Conservation (phyloP, 2,888 invertebrate genomes). For the Latrodectus elegans region DNA sequence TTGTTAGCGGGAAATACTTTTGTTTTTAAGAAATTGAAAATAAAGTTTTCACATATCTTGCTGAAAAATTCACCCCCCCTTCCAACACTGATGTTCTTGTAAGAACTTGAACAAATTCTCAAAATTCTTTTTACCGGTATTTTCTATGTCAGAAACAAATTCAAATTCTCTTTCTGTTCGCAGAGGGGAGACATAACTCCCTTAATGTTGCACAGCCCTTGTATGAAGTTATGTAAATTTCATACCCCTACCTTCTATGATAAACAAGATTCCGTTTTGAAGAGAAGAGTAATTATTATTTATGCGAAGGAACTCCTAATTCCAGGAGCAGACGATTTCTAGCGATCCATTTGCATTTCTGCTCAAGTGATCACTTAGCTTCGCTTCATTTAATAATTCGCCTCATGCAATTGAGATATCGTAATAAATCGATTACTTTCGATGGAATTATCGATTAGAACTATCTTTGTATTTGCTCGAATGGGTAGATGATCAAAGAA, state of each 20-base stretch:
- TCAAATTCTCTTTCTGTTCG: background rate
- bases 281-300: constrained; percentile 6
- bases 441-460: background rate
- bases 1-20: too few species aligned
- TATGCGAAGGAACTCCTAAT: constrained; percentile 4
- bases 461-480: background rate
- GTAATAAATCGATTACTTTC: constrained; percentile 33
- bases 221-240: background rate
- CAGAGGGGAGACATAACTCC: background rate
- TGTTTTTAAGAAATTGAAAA: too few species aligned
- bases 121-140: background rate
- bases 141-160: background rate
- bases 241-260: background rate
- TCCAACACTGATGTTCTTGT: background rate
- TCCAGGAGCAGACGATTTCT: background rate
- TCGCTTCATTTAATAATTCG: constrained; percentile 25
- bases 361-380: constrained; percentile 16
- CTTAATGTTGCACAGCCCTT: background rate
- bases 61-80: too few species aligned
- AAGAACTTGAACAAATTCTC: background rate
- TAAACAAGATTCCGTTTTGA: constrained; percentile 4
- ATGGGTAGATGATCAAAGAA: background rate
- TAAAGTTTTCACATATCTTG: too few species aligned
- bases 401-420: constrained; percentile 25
- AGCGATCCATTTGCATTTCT: constrained; percentile 29